These are phyloP conservation scores for Melanotus villosus DNA, from an alignment of 2,888 invertebrate species.

Conservation along the genomic window DNA sequence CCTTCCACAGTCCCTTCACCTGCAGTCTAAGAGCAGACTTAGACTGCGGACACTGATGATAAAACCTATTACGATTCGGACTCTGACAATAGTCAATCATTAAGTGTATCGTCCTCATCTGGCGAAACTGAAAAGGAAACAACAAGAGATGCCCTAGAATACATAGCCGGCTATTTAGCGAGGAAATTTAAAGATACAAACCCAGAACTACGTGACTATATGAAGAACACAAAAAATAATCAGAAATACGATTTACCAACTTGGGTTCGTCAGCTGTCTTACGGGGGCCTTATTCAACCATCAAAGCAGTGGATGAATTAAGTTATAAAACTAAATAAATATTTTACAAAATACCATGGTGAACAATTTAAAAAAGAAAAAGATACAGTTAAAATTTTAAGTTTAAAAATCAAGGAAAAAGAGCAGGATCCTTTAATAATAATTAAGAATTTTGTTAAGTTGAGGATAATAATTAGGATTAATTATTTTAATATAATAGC, in stretches of 20 bases:
- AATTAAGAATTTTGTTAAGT: background rate
- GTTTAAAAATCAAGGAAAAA: background rate
- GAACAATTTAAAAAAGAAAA: too few relatives aligned
- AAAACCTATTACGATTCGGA: too few relatives aligned
- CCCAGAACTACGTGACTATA: background rate
- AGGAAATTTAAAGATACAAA: background rate
- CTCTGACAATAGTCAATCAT: too few relatives aligned
- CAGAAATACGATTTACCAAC: slow-evolving; percentile 3
- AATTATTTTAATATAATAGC: background rate
- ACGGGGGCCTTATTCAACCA: background rate
- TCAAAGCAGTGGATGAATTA: background rate
- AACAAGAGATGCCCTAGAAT: too few relatives aligned
- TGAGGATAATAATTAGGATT: background rate
- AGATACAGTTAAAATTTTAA: background rate
- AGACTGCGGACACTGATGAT: too few relatives aligned
- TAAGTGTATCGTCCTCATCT: too few relatives aligned
- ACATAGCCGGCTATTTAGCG: background rate
- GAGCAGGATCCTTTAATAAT: background rate
- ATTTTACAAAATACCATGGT: background rate
- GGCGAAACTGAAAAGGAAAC: too few relatives aligned
- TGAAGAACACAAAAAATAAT: background rate
- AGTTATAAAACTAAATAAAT: background rate
- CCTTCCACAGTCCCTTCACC: too few relatives aligned
- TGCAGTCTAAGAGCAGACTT: too few relatives aligned
- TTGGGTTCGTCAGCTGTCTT: background rate